Conservation (phyloP, 1,140 invertebrate species). For the Daktulosphaira vitifoliae region DNA sequence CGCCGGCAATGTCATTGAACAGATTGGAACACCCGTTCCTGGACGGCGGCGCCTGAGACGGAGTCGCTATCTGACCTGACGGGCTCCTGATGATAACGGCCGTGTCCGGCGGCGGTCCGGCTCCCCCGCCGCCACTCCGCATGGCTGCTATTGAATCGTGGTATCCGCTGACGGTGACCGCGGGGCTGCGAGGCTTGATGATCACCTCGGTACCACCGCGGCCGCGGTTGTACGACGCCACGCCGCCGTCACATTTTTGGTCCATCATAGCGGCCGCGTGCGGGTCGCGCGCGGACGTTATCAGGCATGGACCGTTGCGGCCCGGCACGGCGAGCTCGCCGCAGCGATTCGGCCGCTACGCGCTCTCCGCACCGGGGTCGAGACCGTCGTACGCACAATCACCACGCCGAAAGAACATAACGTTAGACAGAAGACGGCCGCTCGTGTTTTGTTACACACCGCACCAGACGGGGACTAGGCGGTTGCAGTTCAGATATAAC, state of each 20-base stretch:
- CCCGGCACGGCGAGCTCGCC: conserved; percentile 13
- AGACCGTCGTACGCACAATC: background rate
- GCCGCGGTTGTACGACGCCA: conserved; percentile 37
- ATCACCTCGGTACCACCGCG: conserved; percentile 35
- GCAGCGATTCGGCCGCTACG: conserved; percentile 25
- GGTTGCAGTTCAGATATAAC: too few species aligned
- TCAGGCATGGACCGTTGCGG: conserved; percentile 24
- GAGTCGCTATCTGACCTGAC: conserved; percentile 38
- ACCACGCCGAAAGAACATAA: background rate
- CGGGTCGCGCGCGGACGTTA: conserved; percentile 5
- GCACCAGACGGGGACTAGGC: too few species aligned
- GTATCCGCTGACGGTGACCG: conserved; percentile 42
- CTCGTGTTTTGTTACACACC: too few species aligned
- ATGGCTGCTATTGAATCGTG: conserved; percentile 30
- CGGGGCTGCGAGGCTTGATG: conserved; percentile 43
- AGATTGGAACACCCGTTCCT: conserved; percentile 13
- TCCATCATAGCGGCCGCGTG: conserved; percentile 29
- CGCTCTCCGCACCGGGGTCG: background rate
- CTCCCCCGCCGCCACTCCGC: background rate
- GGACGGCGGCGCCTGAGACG: conserved; percentile 2
- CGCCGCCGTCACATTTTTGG: conserved; percentile 29
- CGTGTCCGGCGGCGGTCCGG: conserved; percentile 13
- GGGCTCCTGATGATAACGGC: conserved; percentile 39
- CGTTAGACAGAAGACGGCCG: too few species aligned
- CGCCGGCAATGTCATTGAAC: conserved; percentile 39